Evolutionary conservation across 2,888 invertebrate species (phyloP).

Genomic region (Parelbella ahira): DNA sequence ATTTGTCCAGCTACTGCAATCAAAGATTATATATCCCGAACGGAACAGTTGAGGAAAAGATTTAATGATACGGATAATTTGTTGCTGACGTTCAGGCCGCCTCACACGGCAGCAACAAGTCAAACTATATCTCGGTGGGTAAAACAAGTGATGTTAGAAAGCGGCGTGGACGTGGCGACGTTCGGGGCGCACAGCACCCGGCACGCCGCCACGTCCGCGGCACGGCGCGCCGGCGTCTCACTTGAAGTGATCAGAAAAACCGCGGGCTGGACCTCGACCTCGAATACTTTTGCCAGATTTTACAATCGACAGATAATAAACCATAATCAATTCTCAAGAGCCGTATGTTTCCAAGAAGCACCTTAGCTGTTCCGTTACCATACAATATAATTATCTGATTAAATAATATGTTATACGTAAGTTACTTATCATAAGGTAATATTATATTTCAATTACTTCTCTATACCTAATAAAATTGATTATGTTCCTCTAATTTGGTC

Average conservation of each 20-base stretch:
- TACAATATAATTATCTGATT: no score
- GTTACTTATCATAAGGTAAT: no score
- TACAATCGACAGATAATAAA: neutral
- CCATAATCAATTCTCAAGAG: neutral
- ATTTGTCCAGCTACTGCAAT: conserved; percentile 30
- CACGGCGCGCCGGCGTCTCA: conserved; percentile 9
- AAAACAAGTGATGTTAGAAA: neutral
- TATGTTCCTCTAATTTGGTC: neutral
- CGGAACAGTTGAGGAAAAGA: neutral
- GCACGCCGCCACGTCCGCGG: conserved; percentile 28
- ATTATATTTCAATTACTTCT: no score
- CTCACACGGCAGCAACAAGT: neutral
- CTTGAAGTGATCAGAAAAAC: conserved; percentile 18
- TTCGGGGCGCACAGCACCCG: conserved; percentile 23
- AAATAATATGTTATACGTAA: neutral
- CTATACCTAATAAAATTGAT: neutral
- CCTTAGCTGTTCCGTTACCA: neutral
- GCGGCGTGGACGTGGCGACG: conserved; percentile 6
- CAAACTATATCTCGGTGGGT: conserved; percentile 9
- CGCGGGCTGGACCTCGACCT: conserved; percentile 25
- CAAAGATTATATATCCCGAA: conserved; percentile 12
- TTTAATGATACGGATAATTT: neutral
- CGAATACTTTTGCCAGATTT: conserved; percentile 2
- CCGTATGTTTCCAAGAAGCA: neutral
- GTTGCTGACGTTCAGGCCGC: neutral